A percentile compares a stretch with the other conserved stretches of the same genome.
These are phyloP conservation scores for Panthera uncia DNA, from an alignment of 2,113 vertebrate genomes.

Conservation along the genomic window DNA sequence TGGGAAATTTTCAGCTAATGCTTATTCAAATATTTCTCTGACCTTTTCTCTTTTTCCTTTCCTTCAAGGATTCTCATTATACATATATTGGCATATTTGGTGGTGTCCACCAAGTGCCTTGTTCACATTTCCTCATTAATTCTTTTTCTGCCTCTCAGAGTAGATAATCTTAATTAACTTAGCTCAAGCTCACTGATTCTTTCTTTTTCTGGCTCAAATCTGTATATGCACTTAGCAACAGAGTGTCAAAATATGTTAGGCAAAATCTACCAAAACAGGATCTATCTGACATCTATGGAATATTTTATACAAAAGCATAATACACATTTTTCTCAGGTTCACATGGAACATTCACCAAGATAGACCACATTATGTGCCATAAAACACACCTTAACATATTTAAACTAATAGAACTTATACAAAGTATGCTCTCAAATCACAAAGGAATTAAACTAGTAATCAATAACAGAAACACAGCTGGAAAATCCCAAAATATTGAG, in stretches of 20 bases:
- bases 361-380: background rate
- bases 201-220: background rate
- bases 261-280: background rate
- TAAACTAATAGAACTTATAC: background rate
- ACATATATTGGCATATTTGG: background rate
- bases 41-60: background rate
- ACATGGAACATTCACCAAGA: background rate
- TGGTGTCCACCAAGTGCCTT: background rate
- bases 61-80: background rate
- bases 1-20: background rate
- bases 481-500: background rate
- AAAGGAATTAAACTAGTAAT: background rate
- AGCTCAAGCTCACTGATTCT: background rate
- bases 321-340: background rate
- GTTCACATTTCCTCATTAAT: background rate
- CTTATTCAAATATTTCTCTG: conserved; percentile 5
- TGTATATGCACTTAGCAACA: background rate
- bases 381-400: background rate
- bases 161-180: background rate
- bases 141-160: background rate
- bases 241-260: background rate
- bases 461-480: background rate
- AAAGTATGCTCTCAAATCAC: background rate
- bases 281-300: background rate
- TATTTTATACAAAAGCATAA: background rate